These are phyloP conservation scores for Danio kyathit DNA, from an alignment of 2,797 vertebrate genomes.

Conservation along the genomic window DNA sequence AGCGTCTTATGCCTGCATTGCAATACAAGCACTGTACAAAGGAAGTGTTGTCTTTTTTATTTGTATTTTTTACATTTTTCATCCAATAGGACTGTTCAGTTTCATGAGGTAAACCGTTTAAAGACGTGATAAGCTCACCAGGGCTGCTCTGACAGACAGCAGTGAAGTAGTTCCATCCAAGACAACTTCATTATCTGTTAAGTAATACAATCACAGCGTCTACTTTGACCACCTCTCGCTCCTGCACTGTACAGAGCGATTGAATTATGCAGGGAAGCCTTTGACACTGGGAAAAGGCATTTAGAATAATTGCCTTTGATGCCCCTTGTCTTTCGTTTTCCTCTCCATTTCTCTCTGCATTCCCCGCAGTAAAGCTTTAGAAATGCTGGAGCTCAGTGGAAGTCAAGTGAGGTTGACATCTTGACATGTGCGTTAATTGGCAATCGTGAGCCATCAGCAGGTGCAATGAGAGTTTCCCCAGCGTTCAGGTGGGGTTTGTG, in stretches of 20 bases:
- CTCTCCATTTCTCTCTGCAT: conserved; percentile 37
- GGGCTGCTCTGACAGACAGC: conserved; percentile 33
- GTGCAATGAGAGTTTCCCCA: conserved; percentile 61
- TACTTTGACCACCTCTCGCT: conserved; percentile 47
- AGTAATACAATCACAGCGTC: conserved; percentile 59
- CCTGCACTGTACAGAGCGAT: conserved; percentile 58
- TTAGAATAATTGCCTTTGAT: conserved; percentile 68
- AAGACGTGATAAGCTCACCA: conserved; percentile 32
- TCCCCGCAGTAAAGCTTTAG: conserved; percentile 65
- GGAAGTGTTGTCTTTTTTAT: conserved; percentile 27
- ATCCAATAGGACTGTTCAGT: neutral
- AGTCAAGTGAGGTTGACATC: conserved; percentile 77
- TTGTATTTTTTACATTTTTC: neutral
- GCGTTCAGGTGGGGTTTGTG: conserved; percentile 54
- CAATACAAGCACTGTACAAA: conserved; percentile 34
- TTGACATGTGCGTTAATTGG: conserved; percentile 77
- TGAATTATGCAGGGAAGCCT: conserved; percentile 71
- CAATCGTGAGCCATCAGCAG: conserved; percentile 71
- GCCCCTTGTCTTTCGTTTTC: conserved; percentile 38
- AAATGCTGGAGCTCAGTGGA: conserved; percentile 73
- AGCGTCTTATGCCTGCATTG: neutral
- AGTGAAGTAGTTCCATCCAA: conserved; percentile 48
- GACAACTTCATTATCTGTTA: conserved; percentile 65
- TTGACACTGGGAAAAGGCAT: conserved; percentile 70
- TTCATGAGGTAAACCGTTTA: conserved; percentile 2